phyloP scores from a whole-genome alignment of 2,113 vertebrate species.

The Seriola aureovittata region DNA sequence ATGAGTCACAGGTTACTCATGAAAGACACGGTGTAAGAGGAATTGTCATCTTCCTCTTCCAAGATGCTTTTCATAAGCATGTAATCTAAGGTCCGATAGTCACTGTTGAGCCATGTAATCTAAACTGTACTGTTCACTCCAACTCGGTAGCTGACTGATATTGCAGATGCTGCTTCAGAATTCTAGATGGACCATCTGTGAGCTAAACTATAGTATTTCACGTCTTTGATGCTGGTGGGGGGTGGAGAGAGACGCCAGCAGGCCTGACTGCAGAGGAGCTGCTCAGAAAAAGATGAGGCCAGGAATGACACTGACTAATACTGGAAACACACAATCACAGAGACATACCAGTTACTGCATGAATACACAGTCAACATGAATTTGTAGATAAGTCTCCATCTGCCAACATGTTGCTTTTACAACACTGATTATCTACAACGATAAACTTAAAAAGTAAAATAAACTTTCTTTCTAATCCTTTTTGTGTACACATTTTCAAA shows the following conservation, averaged over 20 bases:
- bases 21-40: neutral
- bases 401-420: neutral
- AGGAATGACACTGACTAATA: conserved; percentile 36
- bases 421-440: neutral
- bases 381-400: neutral
- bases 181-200: conserved; percentile 55
- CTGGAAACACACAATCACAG: conserved; percentile 28
- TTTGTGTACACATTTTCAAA: conserved; percentile 6
- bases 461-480: neutral
- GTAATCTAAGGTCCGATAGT: conserved; percentile 15
- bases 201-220: conserved; percentile 52
- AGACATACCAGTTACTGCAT: neutral
- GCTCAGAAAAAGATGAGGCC: conserved; percentile 26
- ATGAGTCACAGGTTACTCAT: conserved; percentile 2
- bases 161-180: conserved; percentile 60
- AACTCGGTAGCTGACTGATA: conserved; percentile 45
- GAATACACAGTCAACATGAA: neutral
- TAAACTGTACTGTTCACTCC: conserved; percentile 8
- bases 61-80: conserved; percentile 9
- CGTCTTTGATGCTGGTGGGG: conserved; percentile 61
- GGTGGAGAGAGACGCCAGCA: conserved; percentile 40
- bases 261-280: conserved; percentile 40
- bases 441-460: neutral
- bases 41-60: neutral
- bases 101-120: conserved; percentile 4